Evolutionary conservation across 2,797 vertebrate species (phyloP).

Genomic region (Hemibagrus guttatus): DNA sequence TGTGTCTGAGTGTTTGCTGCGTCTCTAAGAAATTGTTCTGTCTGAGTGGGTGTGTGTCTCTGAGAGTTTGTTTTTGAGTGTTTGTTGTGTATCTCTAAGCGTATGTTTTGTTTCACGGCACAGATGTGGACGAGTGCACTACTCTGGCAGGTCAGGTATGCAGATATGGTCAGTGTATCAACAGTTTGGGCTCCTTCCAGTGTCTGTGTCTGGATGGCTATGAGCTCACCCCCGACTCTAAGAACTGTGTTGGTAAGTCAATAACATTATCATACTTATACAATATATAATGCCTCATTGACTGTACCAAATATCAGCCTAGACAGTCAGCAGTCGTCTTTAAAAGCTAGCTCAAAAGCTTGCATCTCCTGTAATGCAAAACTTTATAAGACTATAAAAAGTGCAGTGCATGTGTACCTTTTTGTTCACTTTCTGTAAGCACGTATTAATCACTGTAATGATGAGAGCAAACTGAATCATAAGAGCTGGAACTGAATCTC

Average conservation of each 20-base stretch:
- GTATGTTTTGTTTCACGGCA: background rate
- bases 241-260: conserved; percentile 89
- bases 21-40: background rate
- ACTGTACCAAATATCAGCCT: background rate
- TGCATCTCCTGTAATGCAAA: background rate
- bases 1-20: background rate
- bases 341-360: background rate
- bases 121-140: conserved; percentile 90
- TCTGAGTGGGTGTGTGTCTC: background rate
- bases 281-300: background rate
- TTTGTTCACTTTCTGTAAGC: background rate
- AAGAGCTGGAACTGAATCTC: background rate
- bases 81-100: background rate
- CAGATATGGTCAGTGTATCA: conserved; percentile 89
- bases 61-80: background rate
- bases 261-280: background rate
- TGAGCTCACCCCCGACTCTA: conserved; percentile 85
- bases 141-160: conserved; percentile 88
- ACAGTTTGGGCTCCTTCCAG: conserved; percentile 89
- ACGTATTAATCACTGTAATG: background rate
- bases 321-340: background rate
- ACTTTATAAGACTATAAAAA: background rate
- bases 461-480: background rate
- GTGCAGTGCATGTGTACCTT: background rate
- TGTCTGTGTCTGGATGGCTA: conserved; percentile 92